These are phyloP conservation scores for Scopus umbretta DNA, from an alignment of 2,113 vertebrate genomes.

Conservation along the genomic window DNA sequence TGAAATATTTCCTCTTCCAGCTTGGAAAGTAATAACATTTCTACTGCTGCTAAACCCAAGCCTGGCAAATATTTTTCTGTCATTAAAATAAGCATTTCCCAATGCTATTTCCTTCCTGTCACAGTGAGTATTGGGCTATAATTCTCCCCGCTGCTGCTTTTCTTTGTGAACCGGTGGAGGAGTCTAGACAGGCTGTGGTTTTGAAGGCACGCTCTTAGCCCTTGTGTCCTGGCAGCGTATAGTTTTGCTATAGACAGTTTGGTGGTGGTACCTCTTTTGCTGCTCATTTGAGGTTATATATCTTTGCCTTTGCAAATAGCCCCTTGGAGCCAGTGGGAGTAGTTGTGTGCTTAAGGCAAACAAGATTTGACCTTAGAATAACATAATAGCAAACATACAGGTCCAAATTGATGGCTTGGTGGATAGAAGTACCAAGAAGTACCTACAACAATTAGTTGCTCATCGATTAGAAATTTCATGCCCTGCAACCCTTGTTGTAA, in stretches of 20 bases:
- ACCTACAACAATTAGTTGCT: background rate
- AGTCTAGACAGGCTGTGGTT: background rate
- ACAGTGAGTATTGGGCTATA: constrained; percentile 21
- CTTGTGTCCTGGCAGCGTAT: background rate
- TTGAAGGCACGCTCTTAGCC: accelerated
- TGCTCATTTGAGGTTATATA: background rate
- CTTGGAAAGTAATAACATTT: constrained; percentile 49
- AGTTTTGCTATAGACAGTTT: background rate
- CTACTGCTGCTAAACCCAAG: constrained; percentile 25
- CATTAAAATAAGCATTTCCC: constrained; percentile 62
- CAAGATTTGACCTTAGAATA: background rate
- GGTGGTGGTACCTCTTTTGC: background rate
- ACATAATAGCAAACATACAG: background rate
- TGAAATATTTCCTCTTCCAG: constrained; percentile 54
- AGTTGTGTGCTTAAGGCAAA: constrained; percentile 11
- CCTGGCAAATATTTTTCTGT: constrained; percentile 53
- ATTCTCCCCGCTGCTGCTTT: constrained; percentile 17
- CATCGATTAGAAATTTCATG: background rate
- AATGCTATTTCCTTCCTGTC: constrained; percentile 53
- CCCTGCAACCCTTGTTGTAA: constrained; percentile 1
- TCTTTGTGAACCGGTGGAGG: background rate
- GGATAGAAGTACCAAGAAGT: background rate
- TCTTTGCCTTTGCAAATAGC: background rate
- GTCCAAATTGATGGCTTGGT: background rate
- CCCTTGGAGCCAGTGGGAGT: background rate